A percentile compares a stretch with the other conserved stretches of the same genome.
Conservation (phyloP, 2,888 invertebrate genomes). For the Mechanitis mazaeus region DNA sequence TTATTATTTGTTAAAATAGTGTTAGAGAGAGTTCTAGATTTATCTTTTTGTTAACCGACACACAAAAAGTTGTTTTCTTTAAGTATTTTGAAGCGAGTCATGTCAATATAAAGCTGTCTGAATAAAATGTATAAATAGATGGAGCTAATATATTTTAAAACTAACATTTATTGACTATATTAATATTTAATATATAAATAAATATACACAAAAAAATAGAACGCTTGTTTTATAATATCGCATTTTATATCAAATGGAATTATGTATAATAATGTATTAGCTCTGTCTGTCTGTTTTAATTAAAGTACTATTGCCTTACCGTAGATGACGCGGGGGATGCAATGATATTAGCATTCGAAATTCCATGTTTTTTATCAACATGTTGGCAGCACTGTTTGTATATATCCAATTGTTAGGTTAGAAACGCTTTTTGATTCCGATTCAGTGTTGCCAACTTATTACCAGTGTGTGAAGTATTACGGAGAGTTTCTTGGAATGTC, state of each 20-base stretch:
- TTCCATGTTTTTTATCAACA: conserved; percentile 3
- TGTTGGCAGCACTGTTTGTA: conserved; percentile 21
- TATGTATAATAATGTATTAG: conserved; percentile 19
- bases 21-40: conserved; percentile 6
- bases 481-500: conserved; percentile 15
- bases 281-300: conserved; percentile 14
- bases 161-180: conserved; percentile 9
- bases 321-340: conserved; percentile 6
- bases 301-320: not conserved
- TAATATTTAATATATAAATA: conserved; percentile 11
- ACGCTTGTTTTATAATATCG: not conserved
- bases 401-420: conserved; percentile 7
- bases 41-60: conserved; percentile 2
- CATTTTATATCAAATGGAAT: conserved; percentile 6
- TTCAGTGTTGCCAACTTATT: conserved; percentile 25
- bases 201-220: conserved; percentile 2
- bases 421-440: conserved; percentile 4
- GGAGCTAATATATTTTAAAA: conserved; percentile 25
- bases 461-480: conserved; percentile 24
- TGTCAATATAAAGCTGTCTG: not conserved
- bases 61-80: not conserved
- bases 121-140: conserved; percentile 21
- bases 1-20: conserved; percentile 6
- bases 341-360: conserved; percentile 15
- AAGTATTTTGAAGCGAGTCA: not conserved